phyloP scores from a whole-genome alignment of 2,797 vertebrate species.

The Sebastes taczanowskii region DNA sequence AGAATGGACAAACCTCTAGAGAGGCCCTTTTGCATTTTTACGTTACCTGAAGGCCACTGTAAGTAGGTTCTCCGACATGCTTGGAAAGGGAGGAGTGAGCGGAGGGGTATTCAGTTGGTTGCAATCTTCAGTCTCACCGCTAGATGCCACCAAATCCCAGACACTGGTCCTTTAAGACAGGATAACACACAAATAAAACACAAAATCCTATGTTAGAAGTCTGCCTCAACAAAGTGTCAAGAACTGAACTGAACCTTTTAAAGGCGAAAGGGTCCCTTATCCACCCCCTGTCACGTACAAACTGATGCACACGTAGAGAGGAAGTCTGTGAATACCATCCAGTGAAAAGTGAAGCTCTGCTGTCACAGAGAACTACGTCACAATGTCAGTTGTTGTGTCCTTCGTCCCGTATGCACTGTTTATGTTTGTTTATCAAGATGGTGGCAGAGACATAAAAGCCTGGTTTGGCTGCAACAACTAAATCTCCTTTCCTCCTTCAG shows the following conservation, averaged over 20 bases:
- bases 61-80: no score
- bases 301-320: slow-evolving; percentile 21
- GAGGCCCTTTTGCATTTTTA: neutral
- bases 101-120: neutral
- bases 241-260: neutral
- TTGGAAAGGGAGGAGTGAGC: no score
- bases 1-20: neutral
- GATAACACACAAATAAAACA: neutral
- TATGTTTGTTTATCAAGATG: slow-evolving; percentile 71
- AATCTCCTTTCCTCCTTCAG: slow-evolving; percentile 50
- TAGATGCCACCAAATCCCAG: neutral
- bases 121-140: neutral
- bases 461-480: slow-evolving; percentile 38
- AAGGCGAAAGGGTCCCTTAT: slow-evolving; percentile 16
- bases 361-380: slow-evolving; percentile 41
- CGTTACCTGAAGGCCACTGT: no score
- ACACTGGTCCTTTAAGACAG: neutral
- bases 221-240: neutral
- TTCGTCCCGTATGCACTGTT: slow-evolving; percentile 62
- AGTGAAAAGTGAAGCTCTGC: slow-evolving; percentile 28
- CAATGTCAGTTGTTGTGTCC: slow-evolving; percentile 56
- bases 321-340: slow-evolving; percentile 38
- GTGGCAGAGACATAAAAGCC: slow-evolving; percentile 60
- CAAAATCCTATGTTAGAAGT: neutral
- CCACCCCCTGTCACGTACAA: slow-evolving; percentile 5